Evolutionary conservation across 2,888 invertebrate genomes (phyloP).

Genomic region (Ormyrus rosae): DNA sequence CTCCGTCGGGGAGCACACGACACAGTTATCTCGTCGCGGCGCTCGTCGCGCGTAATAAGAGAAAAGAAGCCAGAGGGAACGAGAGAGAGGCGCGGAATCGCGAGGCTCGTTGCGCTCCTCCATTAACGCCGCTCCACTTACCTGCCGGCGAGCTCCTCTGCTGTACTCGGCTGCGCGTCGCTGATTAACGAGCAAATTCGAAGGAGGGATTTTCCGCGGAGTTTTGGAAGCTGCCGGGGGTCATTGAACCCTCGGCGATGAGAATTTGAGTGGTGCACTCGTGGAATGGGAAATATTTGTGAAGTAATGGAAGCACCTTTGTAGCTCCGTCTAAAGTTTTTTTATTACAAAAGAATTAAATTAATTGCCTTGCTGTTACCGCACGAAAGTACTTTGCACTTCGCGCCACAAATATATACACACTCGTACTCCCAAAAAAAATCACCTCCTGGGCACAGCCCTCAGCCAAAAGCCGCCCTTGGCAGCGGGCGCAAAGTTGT

Average conservation of each 20-base stretch:
- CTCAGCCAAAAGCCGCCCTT: constrained; percentile 46
- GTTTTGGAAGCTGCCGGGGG: too few species aligned
- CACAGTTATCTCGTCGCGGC: constrained; percentile 15
- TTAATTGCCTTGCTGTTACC: too few species aligned
- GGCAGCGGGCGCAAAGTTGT: not conserved
- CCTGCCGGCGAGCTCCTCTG: not conserved
- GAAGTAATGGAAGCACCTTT: too few species aligned
- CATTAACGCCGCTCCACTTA: constrained; percentile 22
- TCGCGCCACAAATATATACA: too few species aligned
- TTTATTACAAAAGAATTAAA: too few species aligned
- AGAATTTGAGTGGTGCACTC: too few species aligned
- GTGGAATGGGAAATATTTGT: too few species aligned
- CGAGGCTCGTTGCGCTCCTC: not conserved
- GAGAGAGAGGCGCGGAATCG: not conserved
- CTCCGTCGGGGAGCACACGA: not conserved
- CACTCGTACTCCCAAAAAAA: too few species aligned
- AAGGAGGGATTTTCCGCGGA: too few species aligned
- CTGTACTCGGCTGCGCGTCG: not conserved
- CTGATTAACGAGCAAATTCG: too few species aligned
- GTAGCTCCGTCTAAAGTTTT: too few species aligned
- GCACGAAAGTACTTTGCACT: too few species aligned
- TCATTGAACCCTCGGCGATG: constrained; percentile 4
- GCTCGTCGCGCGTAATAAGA: not conserved
- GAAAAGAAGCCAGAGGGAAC: not conserved
- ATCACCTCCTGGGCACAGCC: constrained; percentile 3